Conservation (phyloP, 2,797 vertebrate species). For the Cyprinella venusta region DNA sequence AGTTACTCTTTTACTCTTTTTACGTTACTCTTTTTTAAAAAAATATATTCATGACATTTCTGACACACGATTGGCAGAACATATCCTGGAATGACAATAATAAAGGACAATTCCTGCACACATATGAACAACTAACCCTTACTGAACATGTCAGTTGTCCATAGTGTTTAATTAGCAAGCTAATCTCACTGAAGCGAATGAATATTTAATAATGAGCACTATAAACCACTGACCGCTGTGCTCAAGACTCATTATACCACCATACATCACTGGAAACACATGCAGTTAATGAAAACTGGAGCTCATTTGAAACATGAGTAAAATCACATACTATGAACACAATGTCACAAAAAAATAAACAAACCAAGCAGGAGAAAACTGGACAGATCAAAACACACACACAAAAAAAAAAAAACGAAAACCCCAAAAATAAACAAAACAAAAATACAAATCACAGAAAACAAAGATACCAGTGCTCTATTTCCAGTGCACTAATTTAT, state of each 20-base stretch:
- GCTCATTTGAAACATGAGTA: neutral
- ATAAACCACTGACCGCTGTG: neutral
- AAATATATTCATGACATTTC: neutral
- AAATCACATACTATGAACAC: neutral
- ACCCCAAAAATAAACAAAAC: too few species aligned
- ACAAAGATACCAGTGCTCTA: conserved; percentile 7
- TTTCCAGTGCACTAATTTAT: conserved; percentile 1
- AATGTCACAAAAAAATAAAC: neutral
- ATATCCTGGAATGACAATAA: neutral
- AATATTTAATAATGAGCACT: conserved; percentile 21
- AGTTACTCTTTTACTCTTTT: neutral
- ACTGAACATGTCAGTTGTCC: neutral
- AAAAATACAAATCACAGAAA: neutral
- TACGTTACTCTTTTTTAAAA: neutral
- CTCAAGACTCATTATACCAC: neutral
- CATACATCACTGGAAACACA: conserved; percentile 19
- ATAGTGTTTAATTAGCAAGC: conserved; percentile 9
- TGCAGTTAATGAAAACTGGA: conserved; percentile 5
- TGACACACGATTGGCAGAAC: neutral
- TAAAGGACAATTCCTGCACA: neutral
- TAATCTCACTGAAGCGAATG: neutral
- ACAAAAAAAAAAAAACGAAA: neutral
- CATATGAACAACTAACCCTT: neutral
- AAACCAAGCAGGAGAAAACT: conserved; percentile 15
- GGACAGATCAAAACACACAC: neutral